Percentiles rank a stretch among this genome's conserved stretches.
These are phyloP conservation scores for Dasyurus viverrinus DNA, from an alignment of 2,113 vertebrate genomes.

Conservation along the genomic window DNA sequence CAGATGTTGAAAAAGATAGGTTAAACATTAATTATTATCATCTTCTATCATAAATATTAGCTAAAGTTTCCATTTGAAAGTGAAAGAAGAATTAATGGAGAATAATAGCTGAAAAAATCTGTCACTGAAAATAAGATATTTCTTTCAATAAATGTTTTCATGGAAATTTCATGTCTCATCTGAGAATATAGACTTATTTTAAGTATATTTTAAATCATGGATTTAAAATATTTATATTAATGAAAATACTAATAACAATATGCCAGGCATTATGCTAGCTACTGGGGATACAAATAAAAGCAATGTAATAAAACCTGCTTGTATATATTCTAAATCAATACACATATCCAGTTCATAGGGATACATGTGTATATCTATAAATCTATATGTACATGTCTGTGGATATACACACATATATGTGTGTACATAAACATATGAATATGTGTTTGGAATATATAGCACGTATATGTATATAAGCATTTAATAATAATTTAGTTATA, in stretches of 20 bases:
- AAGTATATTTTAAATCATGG: background rate
- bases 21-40: background rate
- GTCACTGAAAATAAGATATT: background rate
- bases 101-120: background rate
- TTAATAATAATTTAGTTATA: background rate
- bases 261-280: background rate
- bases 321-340: background rate
- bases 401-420: no score
- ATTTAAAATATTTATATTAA: no score
- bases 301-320: background rate
- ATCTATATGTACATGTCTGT: no score
- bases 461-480: background rate
- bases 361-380: background rate
- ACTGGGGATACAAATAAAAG: background rate
- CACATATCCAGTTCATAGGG: no score
- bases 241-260: background rate
- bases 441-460: background rate
- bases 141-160: background rate
- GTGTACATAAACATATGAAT: no score
- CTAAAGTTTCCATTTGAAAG: background rate
- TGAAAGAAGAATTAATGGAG: background rate
- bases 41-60: background rate
- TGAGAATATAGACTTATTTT: background rate
- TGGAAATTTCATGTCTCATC: background rate
- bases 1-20: background rate